Percentiles rank a stretch among this genome's conserved stretches.
phyloP scores from a whole-genome alignment of 2,113 vertebrate genomes.

The Irena cyanogastra region DNA sequence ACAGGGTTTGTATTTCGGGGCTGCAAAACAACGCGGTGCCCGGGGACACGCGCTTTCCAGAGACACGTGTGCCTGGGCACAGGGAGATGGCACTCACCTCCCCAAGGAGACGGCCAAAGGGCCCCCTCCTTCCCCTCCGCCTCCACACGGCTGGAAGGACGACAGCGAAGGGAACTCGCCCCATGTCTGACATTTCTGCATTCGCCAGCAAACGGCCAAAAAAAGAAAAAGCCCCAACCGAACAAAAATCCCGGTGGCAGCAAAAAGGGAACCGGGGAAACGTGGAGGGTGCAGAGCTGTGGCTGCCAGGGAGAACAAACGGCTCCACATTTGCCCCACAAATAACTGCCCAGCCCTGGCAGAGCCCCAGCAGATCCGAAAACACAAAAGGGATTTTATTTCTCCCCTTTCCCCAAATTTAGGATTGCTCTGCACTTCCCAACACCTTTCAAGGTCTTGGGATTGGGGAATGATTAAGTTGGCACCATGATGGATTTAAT shows the following conservation, averaged over 20 bases:
- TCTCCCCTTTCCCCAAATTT: not conserved
- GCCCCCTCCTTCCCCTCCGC: not conserved
- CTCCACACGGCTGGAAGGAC: not conserved
- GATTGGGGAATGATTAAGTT: not conserved
- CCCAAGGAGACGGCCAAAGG: fast-evolving
- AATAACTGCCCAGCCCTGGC: not conserved
- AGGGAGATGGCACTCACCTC: not conserved
- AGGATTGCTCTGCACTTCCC: not conserved
- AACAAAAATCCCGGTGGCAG: not conserved
- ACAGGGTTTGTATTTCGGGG: not conserved
- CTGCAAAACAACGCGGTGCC: not conserved
- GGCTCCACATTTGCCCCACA: not conserved
- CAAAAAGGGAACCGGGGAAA: not conserved
- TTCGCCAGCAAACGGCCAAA: not conserved
- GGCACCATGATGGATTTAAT: not conserved
- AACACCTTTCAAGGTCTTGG: not conserved
- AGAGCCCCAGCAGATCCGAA: fast-evolving
- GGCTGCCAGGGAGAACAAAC: fast-evolving
- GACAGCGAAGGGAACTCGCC: not conserved
- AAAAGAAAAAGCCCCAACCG: not conserved
- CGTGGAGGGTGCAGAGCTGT: fast-evolving
- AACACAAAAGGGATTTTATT: not conserved
- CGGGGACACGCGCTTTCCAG: fast-evolving
- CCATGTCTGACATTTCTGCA: not conserved
- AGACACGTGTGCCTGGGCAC: not conserved